Base-by-base conservation (phyloP, 2,888 invertebrate genomes). In the Dromius quadrimaculatus region DNA sequence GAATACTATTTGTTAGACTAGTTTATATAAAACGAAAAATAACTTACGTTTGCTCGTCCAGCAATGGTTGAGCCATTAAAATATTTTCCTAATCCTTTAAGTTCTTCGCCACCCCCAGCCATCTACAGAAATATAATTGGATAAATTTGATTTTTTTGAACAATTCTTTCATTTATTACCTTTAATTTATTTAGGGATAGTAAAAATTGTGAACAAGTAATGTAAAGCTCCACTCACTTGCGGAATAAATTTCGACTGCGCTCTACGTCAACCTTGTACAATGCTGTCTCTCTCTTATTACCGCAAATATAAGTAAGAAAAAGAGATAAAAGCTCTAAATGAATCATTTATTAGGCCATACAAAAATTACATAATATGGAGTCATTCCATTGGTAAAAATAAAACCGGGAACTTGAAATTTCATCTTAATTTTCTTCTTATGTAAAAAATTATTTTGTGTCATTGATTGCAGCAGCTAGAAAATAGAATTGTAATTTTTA, bases 21-120 rank as follows among this genome's bases (percentile, higher is more conserved):
- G 20, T 45, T 6, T 45, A 28, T 28, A 28, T 28, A 28, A 28
- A 28, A 28, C 8, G 28, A 28, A 28, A 11, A 2, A 11, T n/a
- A 15, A 84, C 87, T 86, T 84, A 92, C 92, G 81, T 92, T 92
- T 61, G 89, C 90, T 80, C 92, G 86, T 71, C 92, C 92, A 74
- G 77, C 79, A 74, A 84, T 84, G 15, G 92, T 92, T 61, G 83
- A 78, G 74, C 89, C 87, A 82, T 92, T 92, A 82, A 91, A 92
- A 78, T 86, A 83, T 82, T 88, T 90, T 54, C 86, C 79, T 34
- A 91, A 78, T 47, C 92, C 92, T 76, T 87, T 89, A 34, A 90
- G 83, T 79, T 90, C 87, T 79, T 90, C 87, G 77, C 85, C 86
- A 76, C 86, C 87, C 65, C 80, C 84, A 77, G 83, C 70, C 70